Evolutionary conservation across 2,797 vertebrate genomes (phyloP), one percentile per base, ranked within the genome.

Genomic region (Lindbergichthys nudifrons): DNA sequence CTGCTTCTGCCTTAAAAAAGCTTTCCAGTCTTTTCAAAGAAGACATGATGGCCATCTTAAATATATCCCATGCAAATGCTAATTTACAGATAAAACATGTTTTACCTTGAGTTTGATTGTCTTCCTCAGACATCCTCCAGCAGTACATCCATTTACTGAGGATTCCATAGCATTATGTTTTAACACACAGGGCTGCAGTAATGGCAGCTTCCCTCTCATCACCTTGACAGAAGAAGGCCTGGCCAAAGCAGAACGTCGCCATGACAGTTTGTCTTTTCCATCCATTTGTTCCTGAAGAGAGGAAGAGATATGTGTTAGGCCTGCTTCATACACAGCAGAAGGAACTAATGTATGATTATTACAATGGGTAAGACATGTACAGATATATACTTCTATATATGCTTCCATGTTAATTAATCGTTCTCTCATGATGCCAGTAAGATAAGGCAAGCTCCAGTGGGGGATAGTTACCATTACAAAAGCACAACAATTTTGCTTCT

Each of bases 251-350:
- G 45, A 80, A 77, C 30, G 57, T 42, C 9, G 86, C 88, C 88
- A 85, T 88, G 65, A 71, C 36, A 43, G 51, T 57, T 63, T 71
- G 65, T 84, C 75, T 87, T 79, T 87, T 74, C 63, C 80, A 74
- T 92, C 92, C 94, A 94, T 93, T 87, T 87, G 92, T 73, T 87
- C 84, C 95, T 95, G 85, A 79, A 93, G 90, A 48, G 11, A 90
- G 23, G 32, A 70, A 58, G 71, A 36, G 32, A 36, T n/a, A 66
- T 41, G 46, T 57, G 30, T 69, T 36, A 36, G 32, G 32, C 32
- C 32, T 36, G 8, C 32, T 36, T 70, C 50, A 36, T 36, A 36
- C 32, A 36, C 32, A 36, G 32, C 32, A 36, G 32, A 36, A 36
- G 6, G 32, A 36, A 36, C 32, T 7, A 36, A 2, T 36, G 32